Evolutionary conservation across 2,888 invertebrate species (phyloP), one percentile per base, ranked within the genome.

Genomic region (Heliconius charithonia): DNA sequence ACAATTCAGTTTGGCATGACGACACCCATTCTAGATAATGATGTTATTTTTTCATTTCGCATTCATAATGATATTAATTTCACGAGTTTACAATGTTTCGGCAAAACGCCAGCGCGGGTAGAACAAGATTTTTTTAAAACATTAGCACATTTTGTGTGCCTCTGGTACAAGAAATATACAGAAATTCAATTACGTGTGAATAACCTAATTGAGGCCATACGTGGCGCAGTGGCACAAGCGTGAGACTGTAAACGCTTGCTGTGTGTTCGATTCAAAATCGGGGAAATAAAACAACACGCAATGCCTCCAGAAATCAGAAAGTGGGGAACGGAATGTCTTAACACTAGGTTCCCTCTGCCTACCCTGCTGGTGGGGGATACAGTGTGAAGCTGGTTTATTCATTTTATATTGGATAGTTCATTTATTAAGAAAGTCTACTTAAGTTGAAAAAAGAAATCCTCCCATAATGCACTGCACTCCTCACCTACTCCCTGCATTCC

Each of bases 1-100:
- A 56, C 29, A 16, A 25, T 29, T 25, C 25, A 41, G 25, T 45
- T 45, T 13, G 63, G 63, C 74, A 74, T 74, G 45, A 65, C 65
- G 22, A 74, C 74, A 41, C n/a, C 7, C 74, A 74, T 74, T 65
- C 63, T 29, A 63, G 29, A 74, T 74, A 74, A 74, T 63, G 27
- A 74, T 63, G 29, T 74, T 74, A 74, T 66, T 75, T 75, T 75
- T 67, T 75, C 66, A 67, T 75, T 75, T 75, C 75, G 67, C 66
- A 66, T 32, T 75, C 75, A 66, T 67, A 67, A 74, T 74, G 25
- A 56, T 75, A 66, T 75, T 75, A 75, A 66, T 65, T 67, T 75
- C 66, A 66, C 37, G 63, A 74, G 51, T 56, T 75, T 67, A 66
- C 75, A 75, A 75, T 51, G 29, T 75, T 66, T 75, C 75, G 75